phyloP scores from a whole-genome alignment of 2,113 vertebrate genomes.

The Acanthisitta chloris region DNA sequence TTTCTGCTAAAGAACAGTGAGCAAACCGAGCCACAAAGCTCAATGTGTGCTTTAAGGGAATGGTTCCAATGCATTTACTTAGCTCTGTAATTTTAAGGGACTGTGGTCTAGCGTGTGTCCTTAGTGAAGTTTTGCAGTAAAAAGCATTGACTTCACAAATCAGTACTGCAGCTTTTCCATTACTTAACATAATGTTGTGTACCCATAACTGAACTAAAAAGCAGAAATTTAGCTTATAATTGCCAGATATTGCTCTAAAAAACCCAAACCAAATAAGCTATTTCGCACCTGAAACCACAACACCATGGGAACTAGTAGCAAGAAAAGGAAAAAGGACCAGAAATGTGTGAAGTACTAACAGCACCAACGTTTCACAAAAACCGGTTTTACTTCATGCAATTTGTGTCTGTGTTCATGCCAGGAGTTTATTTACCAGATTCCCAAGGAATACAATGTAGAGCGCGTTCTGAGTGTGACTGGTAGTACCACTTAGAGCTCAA shows the following conservation, averaged over 20 bases:
- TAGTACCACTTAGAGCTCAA: background rate
- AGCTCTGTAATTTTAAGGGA: background rate
- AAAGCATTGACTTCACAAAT: background rate
- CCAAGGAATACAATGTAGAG: background rate
- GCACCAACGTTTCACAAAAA: background rate
- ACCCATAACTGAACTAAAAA: background rate
- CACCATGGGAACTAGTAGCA: background rate
- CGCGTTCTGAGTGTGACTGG: background rate
- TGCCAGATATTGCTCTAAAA: background rate
- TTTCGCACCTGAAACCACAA: background rate
- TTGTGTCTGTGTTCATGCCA: slow-evolving; percentile 9
- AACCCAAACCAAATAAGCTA: background rate
- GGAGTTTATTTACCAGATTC: background rate
- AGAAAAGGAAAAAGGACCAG: slow-evolving; percentile 14
- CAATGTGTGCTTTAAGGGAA: background rate
- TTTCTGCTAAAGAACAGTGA: background rate
- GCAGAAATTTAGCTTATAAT: background rate
- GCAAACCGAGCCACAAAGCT: background rate
- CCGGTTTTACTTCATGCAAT: background rate
- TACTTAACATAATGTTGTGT: background rate
- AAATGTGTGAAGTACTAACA: background rate
- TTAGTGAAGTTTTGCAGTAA: background rate
- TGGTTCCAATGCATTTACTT: background rate
- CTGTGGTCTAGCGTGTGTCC: background rate
- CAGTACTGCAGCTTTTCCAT: background rate